Evolutionary conservation across 2,113 vertebrate genomes (phyloP), one percentile per base, ranked within the genome.

Genomic region (Triplophysa siluroides): DNA sequence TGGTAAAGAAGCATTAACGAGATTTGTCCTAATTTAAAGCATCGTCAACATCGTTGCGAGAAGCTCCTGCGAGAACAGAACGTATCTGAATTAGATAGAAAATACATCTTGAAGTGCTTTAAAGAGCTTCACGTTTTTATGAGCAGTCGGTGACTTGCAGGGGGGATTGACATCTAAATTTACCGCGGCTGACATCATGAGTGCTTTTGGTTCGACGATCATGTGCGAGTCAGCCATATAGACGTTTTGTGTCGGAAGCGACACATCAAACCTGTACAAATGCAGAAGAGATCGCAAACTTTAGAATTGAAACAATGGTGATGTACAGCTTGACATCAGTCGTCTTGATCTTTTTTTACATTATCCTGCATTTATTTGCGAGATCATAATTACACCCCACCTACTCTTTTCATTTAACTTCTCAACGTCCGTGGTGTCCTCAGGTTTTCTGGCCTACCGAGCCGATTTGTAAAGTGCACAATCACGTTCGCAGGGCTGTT

Each of bases 11-110:
- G 52, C 8, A 72, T 58, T 72, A 56, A 72, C 3, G 11, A 58
- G 69, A 72, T 72, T 72, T 72, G 50, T 58, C 69, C 69, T 56
- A 38, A 72, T 72, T 72, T 58, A 72, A 47, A 19, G 47, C 68
- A 54, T 29, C 47, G 1, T 54, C 33, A 58, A 19, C 69, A 72
- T 38, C 10, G n/a, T 29, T 58, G 50, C 50, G 68, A 54, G 68
- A 71, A 52, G 47, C 47, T 71, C 33, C 33, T 38, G 33, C 33
- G 33, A 38, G 33, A 38, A 38, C 33, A 38, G 33, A 38, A 8
- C 33, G 5, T 6, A 38, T 38, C 68, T 19, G 23, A 33, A 45
- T 45, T 45, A 45, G 10, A 45, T 11, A 45, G 43, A 45, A 54
- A 54, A 72, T 52, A 72, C 69, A 72, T 72, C 26, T n/a, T 72